These are phyloP conservation scores for Clamator glandarius DNA, from an alignment of 2,797 vertebrate genomes.

Conservation along the genomic window DNA sequence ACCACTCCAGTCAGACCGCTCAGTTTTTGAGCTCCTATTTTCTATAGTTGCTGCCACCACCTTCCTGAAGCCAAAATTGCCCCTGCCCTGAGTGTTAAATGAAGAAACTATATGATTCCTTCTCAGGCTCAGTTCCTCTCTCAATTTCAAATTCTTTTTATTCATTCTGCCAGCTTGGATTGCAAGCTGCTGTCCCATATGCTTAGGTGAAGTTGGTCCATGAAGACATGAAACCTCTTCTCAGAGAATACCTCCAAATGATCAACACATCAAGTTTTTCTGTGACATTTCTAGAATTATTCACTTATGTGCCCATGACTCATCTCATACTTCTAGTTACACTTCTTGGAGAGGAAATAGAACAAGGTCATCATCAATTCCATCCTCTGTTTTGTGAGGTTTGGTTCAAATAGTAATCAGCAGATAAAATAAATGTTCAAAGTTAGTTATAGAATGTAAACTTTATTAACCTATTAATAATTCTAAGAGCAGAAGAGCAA, in stretches of 20 bases:
- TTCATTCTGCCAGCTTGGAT: constrained; percentile 31
- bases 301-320: neutral
- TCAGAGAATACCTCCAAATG: neutral
- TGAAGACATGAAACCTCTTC: constrained; percentile 10
- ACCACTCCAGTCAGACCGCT: neutral
- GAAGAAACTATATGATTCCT: neutral
- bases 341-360: neutral
- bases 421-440: neutral
- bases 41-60: constrained; percentile 1
- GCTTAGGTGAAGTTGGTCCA: constrained; percentile 29
- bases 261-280: neutral
- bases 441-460: neutral
- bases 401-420: neutral
- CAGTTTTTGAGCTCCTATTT: neutral
- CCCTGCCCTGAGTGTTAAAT: constrained; percentile 5
- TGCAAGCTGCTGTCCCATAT: constrained; percentile 50
- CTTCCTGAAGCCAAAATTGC: constrained; percentile 20
- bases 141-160: constrained; percentile 7
- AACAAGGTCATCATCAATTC: neutral
- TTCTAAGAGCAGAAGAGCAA: neutral
- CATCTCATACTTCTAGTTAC: neutral
- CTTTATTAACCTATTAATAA: neutral
- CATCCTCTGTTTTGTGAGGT: neutral
- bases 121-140: neutral
- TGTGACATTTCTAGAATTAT: neutral